Conservation (phyloP, 2,888 invertebrate genomes). For the Lasioglossum pauxillum region DNA sequence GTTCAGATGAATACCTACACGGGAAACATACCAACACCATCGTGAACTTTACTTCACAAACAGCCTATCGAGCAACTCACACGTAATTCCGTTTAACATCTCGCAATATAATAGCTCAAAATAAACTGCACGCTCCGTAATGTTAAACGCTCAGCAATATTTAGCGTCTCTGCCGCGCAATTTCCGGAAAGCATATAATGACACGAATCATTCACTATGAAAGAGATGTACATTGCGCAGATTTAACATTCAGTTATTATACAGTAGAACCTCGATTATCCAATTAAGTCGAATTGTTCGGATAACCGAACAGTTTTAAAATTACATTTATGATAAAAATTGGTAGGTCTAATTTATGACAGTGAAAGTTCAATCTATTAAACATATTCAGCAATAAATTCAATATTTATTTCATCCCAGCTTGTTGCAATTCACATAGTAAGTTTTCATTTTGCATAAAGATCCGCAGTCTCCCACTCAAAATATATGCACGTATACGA, state of each 20-base stretch:
- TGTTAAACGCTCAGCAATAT: background rate
- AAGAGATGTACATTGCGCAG: background rate
- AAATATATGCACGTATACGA: too few relatives aligned
- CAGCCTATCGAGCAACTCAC: background rate
- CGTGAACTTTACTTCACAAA: conserved; percentile 2
- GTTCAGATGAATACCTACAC: background rate
- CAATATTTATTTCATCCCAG: too few relatives aligned
- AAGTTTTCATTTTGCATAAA: too few relatives aligned
- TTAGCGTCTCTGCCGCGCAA: background rate
- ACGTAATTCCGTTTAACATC: background rate
- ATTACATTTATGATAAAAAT: too few relatives aligned
- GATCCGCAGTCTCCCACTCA: too few relatives aligned
- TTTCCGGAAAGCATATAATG: background rate
- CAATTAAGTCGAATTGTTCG: too few relatives aligned
- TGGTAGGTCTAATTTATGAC: too few relatives aligned
- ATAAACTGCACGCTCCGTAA: background rate
- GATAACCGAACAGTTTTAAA: too few relatives aligned
- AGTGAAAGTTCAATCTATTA: too few relatives aligned
- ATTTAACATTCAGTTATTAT: background rate
- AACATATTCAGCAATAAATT: too few relatives aligned
- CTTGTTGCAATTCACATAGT: too few relatives aligned
- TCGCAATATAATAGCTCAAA: background rate
- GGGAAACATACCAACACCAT: background rate
- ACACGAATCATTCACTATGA: background rate
- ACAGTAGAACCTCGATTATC: too few relatives aligned